These are phyloP conservation scores for Microcebus jonahi DNA, from an alignment of 2,113 vertebrate species.

Conservation along the genomic window DNA sequence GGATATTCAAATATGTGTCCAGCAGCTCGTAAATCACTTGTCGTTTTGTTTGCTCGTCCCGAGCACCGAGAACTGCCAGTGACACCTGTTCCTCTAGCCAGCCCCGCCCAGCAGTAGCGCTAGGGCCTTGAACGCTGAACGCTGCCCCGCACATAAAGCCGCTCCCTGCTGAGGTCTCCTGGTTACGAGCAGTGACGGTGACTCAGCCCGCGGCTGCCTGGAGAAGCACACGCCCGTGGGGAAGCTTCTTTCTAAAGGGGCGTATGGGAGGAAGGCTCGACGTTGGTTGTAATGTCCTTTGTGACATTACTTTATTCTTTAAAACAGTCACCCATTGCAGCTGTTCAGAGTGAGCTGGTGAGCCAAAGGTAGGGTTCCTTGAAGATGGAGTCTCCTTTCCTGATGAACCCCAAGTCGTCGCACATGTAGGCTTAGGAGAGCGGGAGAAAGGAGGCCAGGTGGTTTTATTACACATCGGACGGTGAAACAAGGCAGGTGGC, in stretches of 20 bases:
- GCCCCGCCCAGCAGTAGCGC: too few species aligned
- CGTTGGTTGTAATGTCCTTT: too few species aligned
- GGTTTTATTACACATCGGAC: neutral
- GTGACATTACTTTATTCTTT: neutral
- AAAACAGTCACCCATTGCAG: neutral
- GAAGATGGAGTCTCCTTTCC: neutral
- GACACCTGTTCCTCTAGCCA: rapidly evolving
- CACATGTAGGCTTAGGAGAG: neutral
- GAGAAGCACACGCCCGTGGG: too few species aligned
- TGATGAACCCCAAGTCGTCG: too few species aligned
- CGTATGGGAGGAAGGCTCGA: rapidly evolving
- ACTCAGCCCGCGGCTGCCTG: neutral
- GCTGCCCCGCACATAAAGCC: neutral
- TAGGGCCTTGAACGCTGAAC: neutral
- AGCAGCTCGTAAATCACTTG: neutral
- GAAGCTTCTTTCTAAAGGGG: neutral
- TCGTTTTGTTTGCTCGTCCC: neutral
- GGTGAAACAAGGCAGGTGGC: too few species aligned
- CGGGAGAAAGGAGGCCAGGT: neutral
- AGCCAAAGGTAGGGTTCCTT: neutral
- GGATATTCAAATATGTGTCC: neutral
- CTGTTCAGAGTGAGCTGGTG: neutral
- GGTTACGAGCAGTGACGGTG: rapidly evolving
- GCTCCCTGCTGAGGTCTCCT: neutral
- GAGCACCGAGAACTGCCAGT: neutral